Evolutionary conservation across 2,113 vertebrate genomes (phyloP).

Genomic region (Pseudorectes ferrugineus): DNA sequence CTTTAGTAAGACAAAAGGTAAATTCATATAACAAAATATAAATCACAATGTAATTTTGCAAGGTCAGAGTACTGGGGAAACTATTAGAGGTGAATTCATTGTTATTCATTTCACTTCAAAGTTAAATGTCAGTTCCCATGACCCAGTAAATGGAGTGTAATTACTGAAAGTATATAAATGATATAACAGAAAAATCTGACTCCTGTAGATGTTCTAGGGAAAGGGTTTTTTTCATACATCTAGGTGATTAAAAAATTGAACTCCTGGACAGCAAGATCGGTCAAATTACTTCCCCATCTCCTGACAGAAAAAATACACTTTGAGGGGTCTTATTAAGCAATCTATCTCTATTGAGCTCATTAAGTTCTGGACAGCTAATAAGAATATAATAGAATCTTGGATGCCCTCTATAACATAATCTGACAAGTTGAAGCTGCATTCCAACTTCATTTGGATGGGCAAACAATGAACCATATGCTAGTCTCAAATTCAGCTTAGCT

Average conservation of each 20-base stretch:
- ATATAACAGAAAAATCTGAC: slow-evolving; percentile 55
- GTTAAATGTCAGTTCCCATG: slow-evolving; percentile 68
- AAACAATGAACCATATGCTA: slow-evolving; percentile 60
- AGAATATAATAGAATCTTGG: slow-evolving; percentile 69
- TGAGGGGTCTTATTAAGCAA: slow-evolving; percentile 58
- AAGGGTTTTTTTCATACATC: slow-evolving; percentile 20
- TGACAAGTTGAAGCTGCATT: slow-evolving; percentile 59
- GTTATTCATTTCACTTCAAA: slow-evolving; percentile 69
- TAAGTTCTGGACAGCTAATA: slow-evolving; percentile 63
- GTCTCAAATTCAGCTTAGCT: slow-evolving; percentile 27
- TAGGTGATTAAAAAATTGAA: slow-evolving; percentile 59
- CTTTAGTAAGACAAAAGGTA: neutral
- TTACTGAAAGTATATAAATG: slow-evolving; percentile 70
- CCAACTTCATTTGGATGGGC: slow-evolving; percentile 62
- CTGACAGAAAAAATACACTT: slow-evolving; percentile 56
- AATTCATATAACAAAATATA: neutral
- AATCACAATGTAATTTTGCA: slow-evolving; percentile 3
- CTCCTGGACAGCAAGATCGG: slow-evolving; percentile 40
- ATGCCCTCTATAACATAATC: slow-evolving; percentile 64
- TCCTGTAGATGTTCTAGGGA: slow-evolving; percentile 47
- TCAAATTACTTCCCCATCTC: slow-evolving; percentile 54
- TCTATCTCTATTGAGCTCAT: slow-evolving; percentile 66
- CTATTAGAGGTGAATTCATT: slow-evolving; percentile 65
- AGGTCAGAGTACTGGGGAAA: slow-evolving; percentile 57
- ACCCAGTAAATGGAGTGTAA: slow-evolving; percentile 73